These are phyloP conservation scores for Arvicanthis niloticus DNA, from an alignment of 2,113 vertebrate genomes.

Conservation along the genomic window DNA sequence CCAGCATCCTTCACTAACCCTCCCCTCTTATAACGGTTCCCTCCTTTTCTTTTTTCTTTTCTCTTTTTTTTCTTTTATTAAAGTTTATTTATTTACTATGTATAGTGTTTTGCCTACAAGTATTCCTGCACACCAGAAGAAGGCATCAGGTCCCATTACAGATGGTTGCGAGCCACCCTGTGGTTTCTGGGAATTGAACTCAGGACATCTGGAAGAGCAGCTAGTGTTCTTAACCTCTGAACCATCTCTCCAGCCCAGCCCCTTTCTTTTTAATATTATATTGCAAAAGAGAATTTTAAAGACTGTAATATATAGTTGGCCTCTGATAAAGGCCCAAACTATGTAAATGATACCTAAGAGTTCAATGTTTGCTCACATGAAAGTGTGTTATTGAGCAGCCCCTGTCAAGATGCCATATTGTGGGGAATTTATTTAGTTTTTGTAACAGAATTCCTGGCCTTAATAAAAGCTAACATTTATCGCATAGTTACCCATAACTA, in stretches of 20 bases:
- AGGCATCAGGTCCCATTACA: too few species aligned
- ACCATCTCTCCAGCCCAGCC: too few species aligned
- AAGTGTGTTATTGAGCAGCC: neutral
- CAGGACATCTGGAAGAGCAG: too few species aligned
- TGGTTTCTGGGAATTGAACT: too few species aligned
- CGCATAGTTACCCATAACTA: neutral
- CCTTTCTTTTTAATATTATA: neutral
- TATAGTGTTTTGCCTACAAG: too few species aligned
- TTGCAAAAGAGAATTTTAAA: neutral
- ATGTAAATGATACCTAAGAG: neutral
- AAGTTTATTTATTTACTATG: too few species aligned
- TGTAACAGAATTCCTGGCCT: neutral
- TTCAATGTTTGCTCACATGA: neutral
- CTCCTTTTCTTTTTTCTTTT: neutral
- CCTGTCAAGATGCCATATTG: neutral
- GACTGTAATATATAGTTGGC: neutral
- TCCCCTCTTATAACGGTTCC: neutral
- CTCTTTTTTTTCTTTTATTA: too few species aligned
- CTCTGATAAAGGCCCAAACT: neutral
- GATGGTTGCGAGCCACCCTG: too few species aligned
- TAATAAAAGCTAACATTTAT: neutral
- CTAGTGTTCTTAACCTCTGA: too few species aligned
- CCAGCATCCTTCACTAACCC: neutral
- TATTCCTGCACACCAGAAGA: too few species aligned
- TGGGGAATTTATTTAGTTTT: neutral